Conservation (phyloP, 2,797 vertebrate genomes). For the Sebastes cheni region DNA sequence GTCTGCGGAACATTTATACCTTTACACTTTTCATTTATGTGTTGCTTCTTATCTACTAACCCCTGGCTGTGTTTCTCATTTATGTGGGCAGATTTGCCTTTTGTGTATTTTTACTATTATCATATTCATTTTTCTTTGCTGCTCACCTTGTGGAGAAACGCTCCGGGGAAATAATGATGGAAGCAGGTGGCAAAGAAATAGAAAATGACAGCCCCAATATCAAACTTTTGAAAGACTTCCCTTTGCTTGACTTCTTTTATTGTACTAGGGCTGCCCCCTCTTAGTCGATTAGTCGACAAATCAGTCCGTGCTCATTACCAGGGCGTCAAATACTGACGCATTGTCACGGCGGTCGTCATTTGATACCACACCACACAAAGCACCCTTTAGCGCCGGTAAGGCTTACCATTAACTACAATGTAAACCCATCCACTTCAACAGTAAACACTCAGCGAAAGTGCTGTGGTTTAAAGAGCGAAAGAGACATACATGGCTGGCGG, state of each 20-base stretch:
- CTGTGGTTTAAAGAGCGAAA: too few relatives aligned
- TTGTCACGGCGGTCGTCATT: not conserved
- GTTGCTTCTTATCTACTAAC: conserved; percentile 75
- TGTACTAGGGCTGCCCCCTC: not conserved
- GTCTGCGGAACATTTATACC: conserved; percentile 71
- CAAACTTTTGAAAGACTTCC: conserved; percentile 53
- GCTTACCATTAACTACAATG: too few relatives aligned
- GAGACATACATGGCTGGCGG: too few relatives aligned
- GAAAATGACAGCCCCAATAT: conserved; percentile 19
- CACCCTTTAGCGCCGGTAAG: too few relatives aligned
- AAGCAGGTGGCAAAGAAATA: conserved; percentile 47
- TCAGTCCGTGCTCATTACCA: not conserved
- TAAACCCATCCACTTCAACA: too few relatives aligned
- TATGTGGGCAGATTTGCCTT: conserved; percentile 67
- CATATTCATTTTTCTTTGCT: conserved; percentile 59
- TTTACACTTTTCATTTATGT: conserved; percentile 79
- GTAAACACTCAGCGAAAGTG: too few relatives aligned
- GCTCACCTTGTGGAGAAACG: conserved; percentile 56
- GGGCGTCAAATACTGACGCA: not conserved
- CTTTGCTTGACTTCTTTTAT: conserved; percentile 2
- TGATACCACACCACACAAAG: too few relatives aligned
- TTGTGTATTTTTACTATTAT: conserved; percentile 67
- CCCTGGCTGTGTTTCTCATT: conserved; percentile 77
- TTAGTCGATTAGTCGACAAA: not conserved
- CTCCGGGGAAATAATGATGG: conserved; percentile 56